Evolutionary conservation across 2,113 vertebrate species (phyloP).

Genomic region (Alexandromys fortis): DNA sequence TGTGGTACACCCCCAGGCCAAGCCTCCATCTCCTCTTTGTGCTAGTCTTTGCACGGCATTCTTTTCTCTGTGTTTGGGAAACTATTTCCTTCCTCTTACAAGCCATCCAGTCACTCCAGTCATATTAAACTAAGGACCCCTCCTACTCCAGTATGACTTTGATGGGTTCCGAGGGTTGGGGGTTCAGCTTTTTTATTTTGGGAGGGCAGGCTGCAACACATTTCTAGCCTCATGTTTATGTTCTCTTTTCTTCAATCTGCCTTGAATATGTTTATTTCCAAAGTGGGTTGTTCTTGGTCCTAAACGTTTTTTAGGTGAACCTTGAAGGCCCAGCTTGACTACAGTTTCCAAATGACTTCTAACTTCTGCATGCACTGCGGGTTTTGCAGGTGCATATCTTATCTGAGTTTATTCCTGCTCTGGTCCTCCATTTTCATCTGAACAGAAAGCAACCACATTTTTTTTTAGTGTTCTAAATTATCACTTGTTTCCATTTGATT

Average conservation of each 20-base stretch:
- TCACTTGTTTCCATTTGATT: not conserved
- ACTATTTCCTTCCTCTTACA: not conserved
- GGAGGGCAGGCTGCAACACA: not conserved
- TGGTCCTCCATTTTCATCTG: not conserved
- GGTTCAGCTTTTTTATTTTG: not conserved
- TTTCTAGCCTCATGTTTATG: not conserved
- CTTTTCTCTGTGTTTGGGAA: not conserved
- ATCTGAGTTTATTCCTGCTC: not conserved
- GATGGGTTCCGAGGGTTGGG: not conserved
- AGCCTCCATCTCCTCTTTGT: not conserved
- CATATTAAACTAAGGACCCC: not conserved
- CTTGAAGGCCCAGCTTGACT: not conserved
- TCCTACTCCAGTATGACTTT: not conserved
- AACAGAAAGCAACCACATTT: not conserved
- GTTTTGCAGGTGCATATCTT: not conserved
- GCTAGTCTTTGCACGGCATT: not conserved
- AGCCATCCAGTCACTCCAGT: not conserved
- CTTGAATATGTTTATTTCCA: not conserved
- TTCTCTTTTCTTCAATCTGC: not conserved
- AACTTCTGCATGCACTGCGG: not conserved
- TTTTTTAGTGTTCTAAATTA: not conserved
- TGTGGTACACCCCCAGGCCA: not conserved
- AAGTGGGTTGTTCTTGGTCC: not conserved
- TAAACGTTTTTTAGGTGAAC: not conserved
- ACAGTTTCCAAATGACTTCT: not conserved